Percentiles rank a stretch among this genome's conserved stretches.
phyloP scores from a whole-genome alignment of 37 sponge, comb jelly and placozoan species.

The Ephydatia muelleri region DNA sequence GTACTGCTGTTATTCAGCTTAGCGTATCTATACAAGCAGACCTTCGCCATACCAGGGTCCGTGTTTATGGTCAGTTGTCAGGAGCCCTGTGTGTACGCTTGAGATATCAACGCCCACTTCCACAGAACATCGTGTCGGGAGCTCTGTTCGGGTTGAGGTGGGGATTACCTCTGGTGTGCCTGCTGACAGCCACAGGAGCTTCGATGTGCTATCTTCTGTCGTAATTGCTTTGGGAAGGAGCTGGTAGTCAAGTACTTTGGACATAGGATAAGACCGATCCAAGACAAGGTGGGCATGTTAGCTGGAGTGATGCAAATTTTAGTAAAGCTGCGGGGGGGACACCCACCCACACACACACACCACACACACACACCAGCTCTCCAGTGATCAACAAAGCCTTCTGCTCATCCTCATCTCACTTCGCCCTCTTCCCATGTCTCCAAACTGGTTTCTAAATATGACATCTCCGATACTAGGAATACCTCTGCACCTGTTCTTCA shows the following conservation, averaged over 20 bases:
- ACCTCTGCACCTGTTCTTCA: slow-evolving; percentile 73
- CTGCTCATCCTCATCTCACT: slow-evolving; percentile 72
- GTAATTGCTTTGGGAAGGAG: slow-evolving; percentile 29
- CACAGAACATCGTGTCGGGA: slow-evolving; percentile 83
- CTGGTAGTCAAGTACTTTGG: slow-evolving; percentile 41
- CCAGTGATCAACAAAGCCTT: slow-evolving; percentile 37
- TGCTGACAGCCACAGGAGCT: slow-evolving; percentile 75
- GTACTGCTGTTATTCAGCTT: slow-evolving; percentile 53
- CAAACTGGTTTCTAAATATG: slow-evolving; percentile 91
- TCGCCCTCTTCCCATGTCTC: slow-evolving; percentile 81
- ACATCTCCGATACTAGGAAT: slow-evolving; percentile 69
- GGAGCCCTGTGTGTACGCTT: too few relatives aligned
- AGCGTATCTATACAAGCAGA: slow-evolving; percentile 87
- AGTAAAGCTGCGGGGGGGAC: too few relatives aligned
- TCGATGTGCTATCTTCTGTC: slow-evolving; percentile 78
- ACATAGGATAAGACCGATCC: slow-evolving; percentile 24
- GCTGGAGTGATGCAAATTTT: background rate
- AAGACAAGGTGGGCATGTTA: slow-evolving; percentile 22
- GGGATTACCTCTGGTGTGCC: slow-evolving; percentile 72
- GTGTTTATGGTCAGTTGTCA: slow-evolving; percentile 60
- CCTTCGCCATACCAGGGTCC: slow-evolving; percentile 89
- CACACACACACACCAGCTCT: slow-evolving; percentile 41
- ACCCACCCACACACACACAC: too few relatives aligned
- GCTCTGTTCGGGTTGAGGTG: slow-evolving; percentile 76
- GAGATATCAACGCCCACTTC: too few relatives aligned